phyloP scores from a whole-genome alignment of 2,113 vertebrate genomes.

The Planiliza haematocheilus region DNA sequence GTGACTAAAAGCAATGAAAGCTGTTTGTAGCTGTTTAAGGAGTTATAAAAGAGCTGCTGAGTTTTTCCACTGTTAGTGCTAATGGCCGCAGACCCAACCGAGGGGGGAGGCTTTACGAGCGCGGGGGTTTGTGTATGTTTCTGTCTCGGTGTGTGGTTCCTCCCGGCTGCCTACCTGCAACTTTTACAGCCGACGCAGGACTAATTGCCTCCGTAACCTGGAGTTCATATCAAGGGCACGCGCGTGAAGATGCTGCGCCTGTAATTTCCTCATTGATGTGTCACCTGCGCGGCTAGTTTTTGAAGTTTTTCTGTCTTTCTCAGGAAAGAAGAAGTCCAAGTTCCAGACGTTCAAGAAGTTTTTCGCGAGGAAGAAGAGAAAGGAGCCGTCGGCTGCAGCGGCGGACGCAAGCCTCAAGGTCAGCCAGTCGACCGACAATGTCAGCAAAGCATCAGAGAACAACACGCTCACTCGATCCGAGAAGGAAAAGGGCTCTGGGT shows the following conservation, averaged over 20 bases:
- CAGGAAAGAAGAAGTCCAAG: slow-evolving; percentile 95
- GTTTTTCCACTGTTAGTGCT: slow-evolving; percentile 60
- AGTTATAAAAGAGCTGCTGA: slow-evolving; percentile 53
- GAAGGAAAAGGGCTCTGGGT: slow-evolving; percentile 83
- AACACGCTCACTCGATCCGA: slow-evolving; percentile 65
- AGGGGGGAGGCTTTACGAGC: slow-evolving; percentile 48
- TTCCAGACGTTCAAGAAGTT: slow-evolving; percentile 93
- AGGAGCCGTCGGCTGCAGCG: slow-evolving; percentile 71
- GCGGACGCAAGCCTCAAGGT: slow-evolving; percentile 78
- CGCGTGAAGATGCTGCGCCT: slow-evolving; percentile 41
- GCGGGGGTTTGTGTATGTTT: slow-evolving; percentile 1
- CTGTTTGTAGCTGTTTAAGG: slow-evolving; percentile 57
- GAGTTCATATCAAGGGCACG: slow-evolving; percentile 31
- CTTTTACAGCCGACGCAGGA: slow-evolving; percentile 39
- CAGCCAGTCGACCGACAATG: slow-evolving; percentile 86
- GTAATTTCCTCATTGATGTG: slow-evolving; percentile 43
- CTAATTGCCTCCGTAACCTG: slow-evolving; percentile 41
- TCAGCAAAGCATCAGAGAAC: slow-evolving; percentile 78
- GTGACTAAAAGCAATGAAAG: slow-evolving; percentile 40
- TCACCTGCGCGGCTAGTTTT: neutral
- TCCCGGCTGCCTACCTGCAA: slow-evolving; percentile 33
- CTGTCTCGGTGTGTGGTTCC: slow-evolving; percentile 40
- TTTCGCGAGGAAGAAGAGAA: slow-evolving; percentile 93
- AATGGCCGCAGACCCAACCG: slow-evolving; percentile 51
- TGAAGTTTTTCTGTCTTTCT: slow-evolving; percentile 22